Percentiles rank a stretch among this genome's conserved stretches.
These are phyloP conservation scores for Pavo muticus DNA, from an alignment of 2,113 vertebrate genomes.

Conservation along the genomic window DNA sequence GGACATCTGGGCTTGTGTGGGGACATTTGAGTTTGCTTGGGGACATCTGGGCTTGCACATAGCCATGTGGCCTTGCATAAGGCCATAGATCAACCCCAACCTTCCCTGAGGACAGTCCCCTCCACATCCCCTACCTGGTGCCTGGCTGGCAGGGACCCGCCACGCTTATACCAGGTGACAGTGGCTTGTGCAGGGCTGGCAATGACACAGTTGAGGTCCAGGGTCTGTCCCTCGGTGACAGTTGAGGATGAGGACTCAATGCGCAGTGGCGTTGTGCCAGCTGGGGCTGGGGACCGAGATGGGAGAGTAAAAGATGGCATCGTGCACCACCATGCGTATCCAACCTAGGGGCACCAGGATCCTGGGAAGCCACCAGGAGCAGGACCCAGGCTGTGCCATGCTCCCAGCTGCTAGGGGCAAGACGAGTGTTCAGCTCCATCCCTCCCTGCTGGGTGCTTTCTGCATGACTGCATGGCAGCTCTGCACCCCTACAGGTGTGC, in stretches of 20 bases:
- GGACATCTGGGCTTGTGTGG: neutral
- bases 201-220: slow-evolving; percentile 89
- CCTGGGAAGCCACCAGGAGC: neutral
- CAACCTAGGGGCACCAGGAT: too few species aligned
- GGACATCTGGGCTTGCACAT: neutral
- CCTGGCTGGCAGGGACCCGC: slow-evolving; percentile 79
- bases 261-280: slow-evolving; percentile 62
- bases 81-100: rapidly evolving
- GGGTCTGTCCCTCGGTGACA: slow-evolving; percentile 85
- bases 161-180: slow-evolving; percentile 84
- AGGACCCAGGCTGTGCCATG: neutral
- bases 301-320: neutral
- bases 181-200: slow-evolving; percentile 78
- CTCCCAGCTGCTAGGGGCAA: neutral
- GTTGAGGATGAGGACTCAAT: slow-evolving; percentile 80
- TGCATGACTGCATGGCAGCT: neutral
- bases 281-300: slow-evolving; percentile 59
- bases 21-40: rapidly evolving
- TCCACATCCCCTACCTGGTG: slow-evolving; percentile 81
- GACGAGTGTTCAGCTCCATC: neutral
- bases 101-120: neutral
- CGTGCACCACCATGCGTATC: neutral
- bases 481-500: neutral
- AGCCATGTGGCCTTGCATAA: neutral
- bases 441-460: neutral